phyloP scores from a whole-genome alignment of 30 jellyfish, hydroid and myxozoan genomes.

The Pseudorhiza aurosa region DNA sequence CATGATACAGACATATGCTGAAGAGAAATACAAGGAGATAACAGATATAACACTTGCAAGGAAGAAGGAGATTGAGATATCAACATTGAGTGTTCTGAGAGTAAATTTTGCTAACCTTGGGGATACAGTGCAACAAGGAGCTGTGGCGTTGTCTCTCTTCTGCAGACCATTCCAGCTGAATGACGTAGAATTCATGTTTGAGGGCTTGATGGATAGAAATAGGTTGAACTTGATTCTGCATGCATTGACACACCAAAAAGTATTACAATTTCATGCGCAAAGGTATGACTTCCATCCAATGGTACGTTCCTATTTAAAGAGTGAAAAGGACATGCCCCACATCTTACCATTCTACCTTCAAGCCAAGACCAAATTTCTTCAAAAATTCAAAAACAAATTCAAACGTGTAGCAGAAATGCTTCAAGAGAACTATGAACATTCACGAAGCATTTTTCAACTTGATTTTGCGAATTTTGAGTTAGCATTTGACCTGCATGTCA shows the following conservation, averaged over 20 bases:
- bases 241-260: constrained; percentile 3
- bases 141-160: constrained; percentile 37
- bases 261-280: neutral
- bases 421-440: constrained; percentile 23
- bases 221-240: constrained; percentile 13
- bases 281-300: constrained; percentile 37
- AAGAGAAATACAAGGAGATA: neutral
- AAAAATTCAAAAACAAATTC: neutral
- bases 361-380: constrained; percentile 23
- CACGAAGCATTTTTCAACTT: constrained; percentile 1
- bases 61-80: constrained; percentile 15
- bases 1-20: constrained; percentile 1
- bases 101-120: constrained; percentile 18
- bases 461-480: constrained; percentile 47
- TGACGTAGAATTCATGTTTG: constrained; percentile 27
- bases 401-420: constrained; percentile 4
- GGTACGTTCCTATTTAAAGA: constrained; percentile 17
- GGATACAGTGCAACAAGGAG: constrained; percentile 33
- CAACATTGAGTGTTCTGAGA: constrained; percentile 6
- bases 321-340: neutral
- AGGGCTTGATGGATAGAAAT: neutral
- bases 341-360: constrained; percentile 8
- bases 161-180: constrained; percentile 32
- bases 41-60: neutral
- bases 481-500: constrained; percentile 26